phyloP scores from a whole-genome alignment of 35 echinoderm and acorn worm species.

The Apostichopus californicus region DNA sequence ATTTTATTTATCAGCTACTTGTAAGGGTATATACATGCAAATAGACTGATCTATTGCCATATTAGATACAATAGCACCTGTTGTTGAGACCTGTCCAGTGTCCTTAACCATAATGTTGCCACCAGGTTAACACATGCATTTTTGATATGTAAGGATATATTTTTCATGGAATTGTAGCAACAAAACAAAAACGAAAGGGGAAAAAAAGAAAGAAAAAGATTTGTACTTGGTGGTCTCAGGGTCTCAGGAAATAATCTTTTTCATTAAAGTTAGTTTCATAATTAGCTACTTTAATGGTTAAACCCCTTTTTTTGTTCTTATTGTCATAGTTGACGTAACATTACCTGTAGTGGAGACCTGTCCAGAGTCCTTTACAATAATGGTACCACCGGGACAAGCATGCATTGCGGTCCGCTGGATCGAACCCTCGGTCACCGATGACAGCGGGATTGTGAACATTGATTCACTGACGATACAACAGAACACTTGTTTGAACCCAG shows the following conservation, averaged over 20 bases:
- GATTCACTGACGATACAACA: background rate
- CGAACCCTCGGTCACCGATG: background rate
- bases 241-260: no score
- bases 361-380: background rate
- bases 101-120: background rate
- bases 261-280: no score
- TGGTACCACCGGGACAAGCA: background rate
- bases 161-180: no score
- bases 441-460: background rate
- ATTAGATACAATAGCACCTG: background rate
- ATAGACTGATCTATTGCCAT: no score
- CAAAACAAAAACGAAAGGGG: no score
- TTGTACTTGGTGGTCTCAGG: no score
- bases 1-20: no score
- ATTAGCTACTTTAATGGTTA: no score
- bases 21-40: no score
- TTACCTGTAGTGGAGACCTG: background rate
- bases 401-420: background rate
- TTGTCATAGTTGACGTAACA: background rate
- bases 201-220: no score
- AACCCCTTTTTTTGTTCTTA: no score
- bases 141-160: background rate
- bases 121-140: background rate
- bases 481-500: background rate
- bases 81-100: background rate